phyloP scores from a whole-genome alignment of 2,113 vertebrate species.

The Parotia lawesii region DNA sequence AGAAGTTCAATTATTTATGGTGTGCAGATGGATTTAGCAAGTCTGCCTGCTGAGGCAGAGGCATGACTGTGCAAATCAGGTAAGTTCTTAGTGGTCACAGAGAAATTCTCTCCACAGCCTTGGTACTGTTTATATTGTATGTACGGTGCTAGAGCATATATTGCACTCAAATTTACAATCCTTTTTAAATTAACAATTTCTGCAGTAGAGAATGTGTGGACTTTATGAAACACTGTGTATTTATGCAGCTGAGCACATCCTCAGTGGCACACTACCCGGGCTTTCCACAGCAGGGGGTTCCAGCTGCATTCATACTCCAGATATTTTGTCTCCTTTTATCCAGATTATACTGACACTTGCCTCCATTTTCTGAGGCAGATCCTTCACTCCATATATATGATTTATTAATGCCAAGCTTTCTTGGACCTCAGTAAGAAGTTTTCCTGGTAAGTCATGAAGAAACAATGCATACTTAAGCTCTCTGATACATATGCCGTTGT shows the following conservation, averaged over 20 bases:
- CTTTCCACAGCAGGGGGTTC: not conserved
- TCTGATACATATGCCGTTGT: not conserved
- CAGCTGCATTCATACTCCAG: not conserved
- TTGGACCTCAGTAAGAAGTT: not conserved
- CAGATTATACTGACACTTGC: not conserved
- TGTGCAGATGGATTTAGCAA: not conserved
- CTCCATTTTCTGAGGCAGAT: not conserved
- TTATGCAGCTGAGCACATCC: not conserved
- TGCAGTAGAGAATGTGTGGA: not conserved
- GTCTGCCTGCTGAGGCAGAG: not conserved
- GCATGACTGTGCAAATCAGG: not conserved
- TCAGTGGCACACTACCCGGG: not conserved
- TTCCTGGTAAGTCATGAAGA: conserved; percentile 22
- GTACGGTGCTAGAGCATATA: not conserved
- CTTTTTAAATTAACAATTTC: not conserved
- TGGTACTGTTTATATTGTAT: not conserved
- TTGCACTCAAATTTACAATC: not conserved
- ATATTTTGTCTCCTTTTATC: not conserved
- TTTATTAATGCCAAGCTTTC: not conserved
- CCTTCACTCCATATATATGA: not conserved
- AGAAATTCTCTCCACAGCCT: not conserved
- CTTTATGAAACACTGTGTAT: not conserved
- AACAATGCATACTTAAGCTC: not conserved
- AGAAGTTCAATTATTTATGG: not conserved
- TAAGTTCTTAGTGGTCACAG: not conserved